These are phyloP conservation scores for Xenus cinereus DNA, from an alignment of 2,113 vertebrate species.

Conservation along the genomic window DNA sequence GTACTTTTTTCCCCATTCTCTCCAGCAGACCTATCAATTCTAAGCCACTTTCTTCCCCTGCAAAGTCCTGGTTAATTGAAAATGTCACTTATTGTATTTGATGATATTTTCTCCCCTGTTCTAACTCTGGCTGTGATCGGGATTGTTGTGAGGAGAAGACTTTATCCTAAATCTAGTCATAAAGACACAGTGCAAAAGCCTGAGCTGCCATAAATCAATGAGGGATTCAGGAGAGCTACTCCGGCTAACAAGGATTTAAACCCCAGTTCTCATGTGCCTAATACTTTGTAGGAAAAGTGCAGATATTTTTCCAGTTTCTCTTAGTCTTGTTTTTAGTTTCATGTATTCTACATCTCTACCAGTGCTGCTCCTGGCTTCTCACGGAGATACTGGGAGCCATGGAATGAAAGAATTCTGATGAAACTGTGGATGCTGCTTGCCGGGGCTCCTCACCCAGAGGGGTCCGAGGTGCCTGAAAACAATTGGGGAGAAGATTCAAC, in stretches of 20 bases:
- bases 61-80: conserved; percentile 13
- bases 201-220: not conserved
- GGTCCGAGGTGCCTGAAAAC: not conserved
- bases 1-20: not conserved
- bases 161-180: not conserved
- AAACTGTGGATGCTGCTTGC: not conserved
- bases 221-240: not conserved
- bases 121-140: not conserved
- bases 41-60: not conserved
- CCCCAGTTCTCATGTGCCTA: not conserved
- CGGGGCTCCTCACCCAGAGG: rapidly evolving
- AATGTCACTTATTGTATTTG: not conserved
- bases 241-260: not conserved
- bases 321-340: not conserved
- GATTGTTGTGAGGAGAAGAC: not conserved
- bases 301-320: not conserved
- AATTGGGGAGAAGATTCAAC: not conserved
- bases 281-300: not conserved
- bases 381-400: not conserved
- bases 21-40: not conserved
- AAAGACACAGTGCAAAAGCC: not conserved
- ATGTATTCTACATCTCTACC: not conserved
- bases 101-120: not conserved
- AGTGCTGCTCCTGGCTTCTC: not conserved
- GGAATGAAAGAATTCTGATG: not conserved